Evolutionary conservation across 2,888 invertebrate genomes (phyloP).

Genomic region (Aphodius sticticus): DNA sequence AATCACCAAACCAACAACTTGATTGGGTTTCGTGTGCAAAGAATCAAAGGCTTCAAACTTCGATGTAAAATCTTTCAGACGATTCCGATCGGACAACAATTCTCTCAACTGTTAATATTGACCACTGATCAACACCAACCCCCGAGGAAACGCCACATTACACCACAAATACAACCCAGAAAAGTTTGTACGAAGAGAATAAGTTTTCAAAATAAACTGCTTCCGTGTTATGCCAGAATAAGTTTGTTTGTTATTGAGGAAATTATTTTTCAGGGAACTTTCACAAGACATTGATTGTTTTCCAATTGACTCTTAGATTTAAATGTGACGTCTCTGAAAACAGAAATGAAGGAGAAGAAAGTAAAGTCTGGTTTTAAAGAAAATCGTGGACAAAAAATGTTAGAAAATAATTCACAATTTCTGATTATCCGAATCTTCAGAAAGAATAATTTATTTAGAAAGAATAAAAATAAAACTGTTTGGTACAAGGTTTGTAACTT

Average conservation of each 20-base stretch:
- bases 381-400: no score
- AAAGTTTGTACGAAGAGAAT: background rate
- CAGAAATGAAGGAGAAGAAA: no score
- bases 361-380: no score
- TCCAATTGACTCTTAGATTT: background rate
- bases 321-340: background rate
- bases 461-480: no score
- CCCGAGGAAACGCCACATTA: background rate
- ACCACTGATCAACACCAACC: constrained; percentile 39
- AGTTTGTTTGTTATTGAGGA: no score
- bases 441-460: no score
- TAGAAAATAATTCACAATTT: no score
- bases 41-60: constrained; percentile 82
- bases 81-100: constrained; percentile 56
- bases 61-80: constrained; percentile 74
- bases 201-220: no score
- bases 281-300: background rate
- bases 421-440: no score
- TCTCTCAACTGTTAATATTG: constrained; percentile 44
- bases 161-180: background rate
- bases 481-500: no score
- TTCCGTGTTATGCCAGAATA: no score
- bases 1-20: constrained; percentile 57
- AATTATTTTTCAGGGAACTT: no score
- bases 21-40: constrained; percentile 72